These are phyloP conservation scores for Paramuricea clavata DNA, from an alignment of 92 coral and sea anemone genomes.

Conservation along the genomic window DNA sequence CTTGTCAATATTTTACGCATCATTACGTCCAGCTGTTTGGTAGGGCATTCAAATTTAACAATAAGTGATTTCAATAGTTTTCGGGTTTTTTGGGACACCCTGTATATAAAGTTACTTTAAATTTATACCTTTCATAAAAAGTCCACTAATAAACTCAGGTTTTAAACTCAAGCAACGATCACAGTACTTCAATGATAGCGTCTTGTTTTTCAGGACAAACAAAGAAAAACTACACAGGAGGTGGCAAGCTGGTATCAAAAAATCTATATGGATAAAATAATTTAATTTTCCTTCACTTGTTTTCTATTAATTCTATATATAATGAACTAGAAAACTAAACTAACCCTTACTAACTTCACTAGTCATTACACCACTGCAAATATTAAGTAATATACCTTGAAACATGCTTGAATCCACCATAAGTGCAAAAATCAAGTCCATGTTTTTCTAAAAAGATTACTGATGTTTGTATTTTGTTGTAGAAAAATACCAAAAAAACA, in stretches of 20 bases:
- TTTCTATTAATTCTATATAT: too few species aligned
- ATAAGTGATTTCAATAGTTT: too few species aligned
- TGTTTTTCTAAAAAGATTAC: neutral
- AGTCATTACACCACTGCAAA: too few species aligned
- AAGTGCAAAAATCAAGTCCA: neutral
- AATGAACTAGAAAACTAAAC: neutral
- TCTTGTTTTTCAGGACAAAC: neutral
- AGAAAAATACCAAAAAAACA: too few species aligned
- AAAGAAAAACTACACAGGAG: neutral
- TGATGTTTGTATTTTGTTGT: too few species aligned
- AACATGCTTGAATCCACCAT: neutral
- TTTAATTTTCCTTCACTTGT: too few species aligned
- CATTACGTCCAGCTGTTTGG: too few species aligned
- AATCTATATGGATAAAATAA: neutral
- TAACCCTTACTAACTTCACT: too few species aligned
- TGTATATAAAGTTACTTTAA: neutral
- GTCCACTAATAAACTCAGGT: conserved; percentile 8
- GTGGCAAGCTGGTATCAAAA: conserved; percentile 4
- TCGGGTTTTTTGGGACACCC: too few species aligned
- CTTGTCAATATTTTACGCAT: too few species aligned
- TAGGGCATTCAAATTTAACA: too few species aligned
- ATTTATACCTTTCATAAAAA: conserved; percentile 26
- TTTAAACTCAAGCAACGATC: neutral
- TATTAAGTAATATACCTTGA: neutral
- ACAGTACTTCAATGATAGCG: conserved; percentile 17